Evolutionary conservation across 2,888 invertebrate genomes (phyloP).

Genomic region (Zelleria hepariella): DNA sequence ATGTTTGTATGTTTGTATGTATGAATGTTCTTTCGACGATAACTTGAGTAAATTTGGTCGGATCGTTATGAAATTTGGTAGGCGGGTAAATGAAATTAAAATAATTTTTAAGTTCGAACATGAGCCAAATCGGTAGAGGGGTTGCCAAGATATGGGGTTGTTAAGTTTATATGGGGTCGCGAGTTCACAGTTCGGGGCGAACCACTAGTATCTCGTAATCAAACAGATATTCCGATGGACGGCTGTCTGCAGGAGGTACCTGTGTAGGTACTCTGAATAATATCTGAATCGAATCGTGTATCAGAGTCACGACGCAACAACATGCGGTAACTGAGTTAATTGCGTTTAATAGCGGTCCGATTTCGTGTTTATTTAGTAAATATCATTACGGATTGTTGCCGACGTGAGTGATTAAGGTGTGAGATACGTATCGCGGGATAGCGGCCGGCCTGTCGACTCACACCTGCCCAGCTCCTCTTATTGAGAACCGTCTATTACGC

Average conservation of each 20-base stretch:
- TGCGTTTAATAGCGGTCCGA: constrained; percentile 35
- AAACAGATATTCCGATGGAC: no score
- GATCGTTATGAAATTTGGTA: no score
- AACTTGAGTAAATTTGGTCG: no score
- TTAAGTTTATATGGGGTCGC: no score
- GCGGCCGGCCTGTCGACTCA: constrained; percentile 22
- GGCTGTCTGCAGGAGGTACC: not conserved
- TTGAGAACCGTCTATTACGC: constrained; percentile 49
- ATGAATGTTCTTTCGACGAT: no score
- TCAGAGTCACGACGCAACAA: constrained; percentile 9
- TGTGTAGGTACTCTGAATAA: not conserved
- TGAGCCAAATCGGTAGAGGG: no score
- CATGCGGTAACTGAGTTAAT: constrained; percentile 30
- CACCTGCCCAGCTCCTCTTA: constrained; percentile 13
- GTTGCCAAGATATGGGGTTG: no score
- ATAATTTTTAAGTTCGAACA: no score
- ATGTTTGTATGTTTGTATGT: no score
- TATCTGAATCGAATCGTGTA: constrained; percentile 14
- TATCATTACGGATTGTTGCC: constrained; percentile 48
- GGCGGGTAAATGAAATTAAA: no score
- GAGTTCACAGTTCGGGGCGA: no score
- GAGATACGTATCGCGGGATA: constrained; percentile 29
- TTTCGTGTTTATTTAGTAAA: constrained; percentile 50
- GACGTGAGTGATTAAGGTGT: constrained; percentile 48
- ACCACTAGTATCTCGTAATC: no score